phyloP scores from a whole-genome alignment of 1,140 invertebrate genomes.

The Muscidifurax raptorellus region DNA sequence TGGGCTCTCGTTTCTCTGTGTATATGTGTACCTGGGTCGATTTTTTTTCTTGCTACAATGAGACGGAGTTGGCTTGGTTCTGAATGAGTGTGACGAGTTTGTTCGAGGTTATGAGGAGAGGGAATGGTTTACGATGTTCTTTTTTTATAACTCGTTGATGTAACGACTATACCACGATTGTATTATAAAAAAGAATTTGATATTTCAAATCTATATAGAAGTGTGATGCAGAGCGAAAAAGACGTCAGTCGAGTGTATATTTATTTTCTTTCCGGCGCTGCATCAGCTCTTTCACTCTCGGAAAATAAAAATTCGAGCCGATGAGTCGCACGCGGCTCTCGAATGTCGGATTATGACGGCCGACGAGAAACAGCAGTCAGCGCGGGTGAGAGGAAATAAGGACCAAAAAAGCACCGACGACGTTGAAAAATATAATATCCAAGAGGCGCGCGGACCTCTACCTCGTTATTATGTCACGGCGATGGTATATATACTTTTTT shows the following conservation, averaged over 20 bases:
- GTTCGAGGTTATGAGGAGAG: not conserved
- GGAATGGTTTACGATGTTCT: not conserved
- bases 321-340: not conserved
- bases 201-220: no score
- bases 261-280: not conserved
- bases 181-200: no score
- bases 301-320: not conserved
- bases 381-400: not conserved
- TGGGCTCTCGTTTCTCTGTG: not conserved
- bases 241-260: not conserved
- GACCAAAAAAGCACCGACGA: not conserved
- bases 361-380: not conserved
- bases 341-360: not conserved
- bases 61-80: not conserved
- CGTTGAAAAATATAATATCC: slow-evolving; percentile 18
- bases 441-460: not conserved
- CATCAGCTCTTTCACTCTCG: not conserved
- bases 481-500: not conserved
- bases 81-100: no score
- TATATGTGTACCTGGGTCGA: not conserved
- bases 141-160: not conserved
- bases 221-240: no score
- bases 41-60: not conserved
- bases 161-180: no score
- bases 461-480: not conserved